phyloP scores from a whole-genome alignment of 2,113 vertebrate genomes.

The Psilopsiagon aurifrons region DNA sequence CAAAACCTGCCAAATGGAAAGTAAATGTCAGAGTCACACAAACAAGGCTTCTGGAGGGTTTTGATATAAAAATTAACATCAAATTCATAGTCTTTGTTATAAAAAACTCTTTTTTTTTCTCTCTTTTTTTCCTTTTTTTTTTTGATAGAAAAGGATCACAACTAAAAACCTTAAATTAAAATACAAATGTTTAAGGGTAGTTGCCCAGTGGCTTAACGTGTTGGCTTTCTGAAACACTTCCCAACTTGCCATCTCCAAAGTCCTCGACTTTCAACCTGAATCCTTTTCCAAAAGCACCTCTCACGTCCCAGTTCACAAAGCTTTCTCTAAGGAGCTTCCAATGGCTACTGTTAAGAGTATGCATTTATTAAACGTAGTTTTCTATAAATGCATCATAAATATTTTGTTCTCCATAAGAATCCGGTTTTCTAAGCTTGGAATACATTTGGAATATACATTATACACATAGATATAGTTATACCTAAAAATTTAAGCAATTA shows the following conservation, averaged over 20 bases:
- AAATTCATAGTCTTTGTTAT: slow-evolving; percentile 75
- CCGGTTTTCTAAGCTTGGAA: slow-evolving; percentile 78
- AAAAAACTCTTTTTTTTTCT: slow-evolving; percentile 71
- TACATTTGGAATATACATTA: slow-evolving; percentile 84
- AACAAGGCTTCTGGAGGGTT: slow-evolving; percentile 65
- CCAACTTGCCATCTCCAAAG: slow-evolving; percentile 30
- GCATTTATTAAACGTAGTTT: slow-evolving; percentile 74
- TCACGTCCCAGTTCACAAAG: slow-evolving; percentile 38
- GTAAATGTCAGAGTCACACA: slow-evolving; percentile 71
- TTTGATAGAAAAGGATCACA: slow-evolving; percentile 70
- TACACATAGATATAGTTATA: slow-evolving; percentile 80
- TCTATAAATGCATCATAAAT: slow-evolving; percentile 85
- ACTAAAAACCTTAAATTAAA: slow-evolving; percentile 71
- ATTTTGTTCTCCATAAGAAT: slow-evolving; percentile 80
- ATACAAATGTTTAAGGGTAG: slow-evolving; percentile 78
- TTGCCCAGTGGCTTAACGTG: slow-evolving; percentile 72
- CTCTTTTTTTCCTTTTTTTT: neutral
- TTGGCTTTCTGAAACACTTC: slow-evolving; percentile 64
- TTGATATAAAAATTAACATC: slow-evolving; percentile 77
- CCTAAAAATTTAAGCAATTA: slow-evolving; percentile 79
- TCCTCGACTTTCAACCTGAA: slow-evolving; percentile 49
- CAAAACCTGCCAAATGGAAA: slow-evolving; percentile 65
- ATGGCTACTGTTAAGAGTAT: slow-evolving; percentile 64
- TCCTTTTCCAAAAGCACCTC: slow-evolving; percentile 69
- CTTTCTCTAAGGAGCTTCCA: slow-evolving; percentile 69